These are phyloP conservation scores for Sebastes iracundus DNA, from an alignment of 2,797 vertebrate genomes.

Conservation along the genomic window DNA sequence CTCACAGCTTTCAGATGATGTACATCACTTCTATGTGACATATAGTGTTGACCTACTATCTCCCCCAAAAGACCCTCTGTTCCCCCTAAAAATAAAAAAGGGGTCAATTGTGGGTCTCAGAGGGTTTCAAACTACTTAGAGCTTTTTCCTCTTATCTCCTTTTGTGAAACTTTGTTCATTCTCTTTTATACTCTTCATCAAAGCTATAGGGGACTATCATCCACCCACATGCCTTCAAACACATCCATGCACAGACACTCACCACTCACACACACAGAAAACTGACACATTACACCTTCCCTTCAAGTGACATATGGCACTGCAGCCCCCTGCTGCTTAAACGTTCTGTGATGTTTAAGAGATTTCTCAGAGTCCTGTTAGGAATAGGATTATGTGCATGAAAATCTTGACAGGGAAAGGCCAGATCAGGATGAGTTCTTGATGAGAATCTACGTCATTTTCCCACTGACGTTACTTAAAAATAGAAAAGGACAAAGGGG, in stretches of 20 bases:
- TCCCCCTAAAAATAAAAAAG: too few species aligned
- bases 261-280: not conserved
- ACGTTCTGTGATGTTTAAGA: not conserved
- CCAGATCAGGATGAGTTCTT: not conserved
- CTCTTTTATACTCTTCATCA: not conserved
- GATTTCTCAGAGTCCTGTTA: not conserved
- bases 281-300: not conserved
- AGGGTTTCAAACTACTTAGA: not conserved
- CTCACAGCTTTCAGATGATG: too few species aligned
- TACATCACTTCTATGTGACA: too few species aligned
- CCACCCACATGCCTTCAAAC: not conserved
- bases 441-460: not conserved
- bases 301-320: slow-evolving; percentile 1
- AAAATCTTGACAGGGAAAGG: not conserved
- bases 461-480: not conserved
- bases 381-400: not conserved
- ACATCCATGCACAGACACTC: not conserved
- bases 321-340: not conserved
- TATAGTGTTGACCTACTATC: too few species aligned
- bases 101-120: too few species aligned
- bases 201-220: not conserved
- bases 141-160: not conserved
- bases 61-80: too few species aligned
- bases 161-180: not conserved
- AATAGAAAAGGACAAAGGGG: not conserved